Conservation (phyloP, 2,113 vertebrate species). For the Cervus canadensis region DNA sequence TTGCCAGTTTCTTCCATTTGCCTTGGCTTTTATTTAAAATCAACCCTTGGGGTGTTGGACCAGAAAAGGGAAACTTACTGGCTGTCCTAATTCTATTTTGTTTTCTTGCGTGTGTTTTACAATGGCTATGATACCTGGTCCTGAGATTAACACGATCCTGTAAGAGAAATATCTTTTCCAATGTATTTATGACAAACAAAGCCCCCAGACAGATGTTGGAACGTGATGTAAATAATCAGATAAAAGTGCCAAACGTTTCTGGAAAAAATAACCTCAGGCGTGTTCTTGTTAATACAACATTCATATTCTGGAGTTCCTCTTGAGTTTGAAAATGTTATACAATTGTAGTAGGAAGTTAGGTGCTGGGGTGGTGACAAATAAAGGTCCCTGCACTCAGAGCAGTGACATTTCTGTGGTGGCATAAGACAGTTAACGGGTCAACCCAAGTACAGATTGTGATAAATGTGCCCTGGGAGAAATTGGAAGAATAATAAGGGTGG, state of each 20-base stretch:
- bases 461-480: neutral
- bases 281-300: neutral
- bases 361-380: neutral
- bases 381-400: neutral
- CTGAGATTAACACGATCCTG: neutral
- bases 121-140: neutral
- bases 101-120: neutral
- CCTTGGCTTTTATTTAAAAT: neutral
- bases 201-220: neutral
- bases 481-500: neutral
- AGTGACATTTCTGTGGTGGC: neutral
- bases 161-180: neutral
- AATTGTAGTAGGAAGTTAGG: neutral
- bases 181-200: neutral
- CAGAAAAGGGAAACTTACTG: neutral
- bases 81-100: neutral
- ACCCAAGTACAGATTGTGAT: neutral
- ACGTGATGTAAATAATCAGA: neutral
- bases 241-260: neutral
- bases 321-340: neutral
- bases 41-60: neutral
- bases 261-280: neutral
- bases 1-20: neutral
- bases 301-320: neutral
- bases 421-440: neutral